Conservation (phyloP, 2,113 vertebrate species). For the Pelusios castaneus region DNA sequence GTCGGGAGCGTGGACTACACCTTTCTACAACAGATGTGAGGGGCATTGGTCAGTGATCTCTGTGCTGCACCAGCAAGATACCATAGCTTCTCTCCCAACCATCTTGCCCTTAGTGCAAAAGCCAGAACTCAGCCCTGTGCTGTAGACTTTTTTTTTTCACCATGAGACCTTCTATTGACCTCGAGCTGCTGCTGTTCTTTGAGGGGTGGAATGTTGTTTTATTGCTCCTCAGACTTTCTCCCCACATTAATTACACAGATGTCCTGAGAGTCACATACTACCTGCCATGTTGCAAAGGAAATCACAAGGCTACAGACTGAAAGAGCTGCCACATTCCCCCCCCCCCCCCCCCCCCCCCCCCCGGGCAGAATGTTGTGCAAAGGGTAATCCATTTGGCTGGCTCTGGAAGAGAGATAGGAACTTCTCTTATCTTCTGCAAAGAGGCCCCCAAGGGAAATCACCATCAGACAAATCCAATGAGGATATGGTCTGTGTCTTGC, state of each 20-base stretch:
- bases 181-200: conserved; percentile 53
- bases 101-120: not conserved
- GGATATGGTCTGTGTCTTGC: not conserved
- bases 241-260: conserved; percentile 60
- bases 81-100: not conserved
- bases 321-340: conserved; percentile 62
- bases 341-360: not conserved
- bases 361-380: not conserved
- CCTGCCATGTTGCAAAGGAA: conserved; percentile 65
- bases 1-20: not conserved
- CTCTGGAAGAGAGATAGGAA: not conserved
- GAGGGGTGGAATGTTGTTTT: not conserved
- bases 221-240: conserved; percentile 45
- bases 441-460: not conserved
- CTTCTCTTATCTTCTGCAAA: conserved; percentile 31
- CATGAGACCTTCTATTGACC: conserved; percentile 56
- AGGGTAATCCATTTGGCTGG: not conserved
- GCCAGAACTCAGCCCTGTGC: not conserved
- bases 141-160: conserved; percentile 3
- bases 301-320: conserved; percentile 58
- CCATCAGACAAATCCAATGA: not conserved
- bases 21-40: not conserved
- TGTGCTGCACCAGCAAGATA: not conserved
- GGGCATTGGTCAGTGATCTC: not conserved
- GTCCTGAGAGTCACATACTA: conserved; percentile 56